phyloP scores from a whole-genome alignment of 2,113 vertebrate genomes.

The Balaenoptera acutorostrata region DNA sequence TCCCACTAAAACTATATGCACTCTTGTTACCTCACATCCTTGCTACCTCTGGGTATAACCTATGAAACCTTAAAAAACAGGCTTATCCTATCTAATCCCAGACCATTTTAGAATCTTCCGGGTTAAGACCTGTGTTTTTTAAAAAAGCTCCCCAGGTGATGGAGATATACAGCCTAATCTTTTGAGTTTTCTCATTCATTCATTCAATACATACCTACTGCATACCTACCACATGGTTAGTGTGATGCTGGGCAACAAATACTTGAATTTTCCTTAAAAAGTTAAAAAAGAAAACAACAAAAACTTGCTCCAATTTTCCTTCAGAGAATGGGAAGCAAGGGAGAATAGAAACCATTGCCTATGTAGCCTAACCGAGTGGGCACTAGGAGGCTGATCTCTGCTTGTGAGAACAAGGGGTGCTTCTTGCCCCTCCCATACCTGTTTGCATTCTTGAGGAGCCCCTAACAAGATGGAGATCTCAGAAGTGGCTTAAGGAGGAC shows the following conservation, averaged over 20 bases:
- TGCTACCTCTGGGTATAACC: background rate
- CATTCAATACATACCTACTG: background rate
- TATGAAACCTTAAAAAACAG: background rate
- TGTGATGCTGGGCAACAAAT: background rate
- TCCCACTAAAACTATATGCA: background rate
- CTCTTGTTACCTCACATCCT: background rate
- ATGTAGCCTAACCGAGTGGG: background rate
- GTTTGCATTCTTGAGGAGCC: background rate
- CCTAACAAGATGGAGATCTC: background rate
- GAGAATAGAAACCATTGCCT: background rate
- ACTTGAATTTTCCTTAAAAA: background rate
- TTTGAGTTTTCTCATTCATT: background rate
- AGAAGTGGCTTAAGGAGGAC: background rate
- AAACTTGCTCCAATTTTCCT: background rate
- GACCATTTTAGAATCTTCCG: background rate
- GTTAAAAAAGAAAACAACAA: background rate
- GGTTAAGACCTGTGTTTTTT: background rate
- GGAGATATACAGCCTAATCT: background rate
- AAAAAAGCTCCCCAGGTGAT: background rate
- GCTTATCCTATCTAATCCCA: background rate
- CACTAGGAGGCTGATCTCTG: background rate
- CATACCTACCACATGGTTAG: background rate
- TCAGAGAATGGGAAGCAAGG: background rate
- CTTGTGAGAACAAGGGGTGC: background rate
- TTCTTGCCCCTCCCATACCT: background rate